A percentile compares a stretch with the other conserved stretches of the same genome.
phyloP scores from a whole-genome alignment of 2,797 vertebrate genomes.

The Peromyscus aztecus region DNA sequence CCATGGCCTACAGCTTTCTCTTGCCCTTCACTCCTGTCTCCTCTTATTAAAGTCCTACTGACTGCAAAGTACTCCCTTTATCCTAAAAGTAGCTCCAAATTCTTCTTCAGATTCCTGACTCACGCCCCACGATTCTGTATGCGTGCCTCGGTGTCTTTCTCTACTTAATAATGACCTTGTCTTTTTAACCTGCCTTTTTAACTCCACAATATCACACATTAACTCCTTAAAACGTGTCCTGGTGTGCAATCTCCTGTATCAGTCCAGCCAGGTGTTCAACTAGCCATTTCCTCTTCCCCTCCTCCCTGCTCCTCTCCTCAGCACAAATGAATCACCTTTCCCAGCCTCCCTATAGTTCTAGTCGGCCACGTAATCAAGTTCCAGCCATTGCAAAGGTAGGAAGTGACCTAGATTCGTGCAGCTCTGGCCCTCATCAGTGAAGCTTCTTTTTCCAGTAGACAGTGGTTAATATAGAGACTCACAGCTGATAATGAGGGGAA shows the following conservation, averaged over 20 bases:
- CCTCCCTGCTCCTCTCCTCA: neutral
- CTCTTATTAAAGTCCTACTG: slow-evolving; percentile 49
- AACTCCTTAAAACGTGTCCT: neutral
- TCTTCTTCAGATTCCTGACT: neutral
- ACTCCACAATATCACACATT: neutral
- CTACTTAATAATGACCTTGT: slow-evolving; percentile 55
- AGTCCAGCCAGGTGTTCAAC: neutral
- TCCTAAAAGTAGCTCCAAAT: slow-evolving; percentile 19
- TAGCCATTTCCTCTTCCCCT: neutral
- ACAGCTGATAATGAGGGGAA: neutral
- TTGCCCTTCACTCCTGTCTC: slow-evolving; percentile 73
- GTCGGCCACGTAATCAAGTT: slow-evolving; percentile 11
- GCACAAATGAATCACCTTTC: slow-evolving; percentile 25
- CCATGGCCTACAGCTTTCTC: slow-evolving; percentile 37
- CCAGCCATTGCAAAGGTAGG: neutral
- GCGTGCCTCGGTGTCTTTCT: neutral
- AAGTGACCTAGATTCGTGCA: neutral
- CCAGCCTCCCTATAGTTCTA: neutral
- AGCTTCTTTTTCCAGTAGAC: neutral
- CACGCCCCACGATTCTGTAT: neutral
- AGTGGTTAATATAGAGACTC: neutral
- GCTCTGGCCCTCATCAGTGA: neutral
- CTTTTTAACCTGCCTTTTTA: slow-evolving; percentile 43
- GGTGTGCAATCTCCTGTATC: neutral
- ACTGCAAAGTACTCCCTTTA: neutral